Conservation (phyloP, 1,140 invertebrate species). For the Drosophila paulistorum region DNA sequence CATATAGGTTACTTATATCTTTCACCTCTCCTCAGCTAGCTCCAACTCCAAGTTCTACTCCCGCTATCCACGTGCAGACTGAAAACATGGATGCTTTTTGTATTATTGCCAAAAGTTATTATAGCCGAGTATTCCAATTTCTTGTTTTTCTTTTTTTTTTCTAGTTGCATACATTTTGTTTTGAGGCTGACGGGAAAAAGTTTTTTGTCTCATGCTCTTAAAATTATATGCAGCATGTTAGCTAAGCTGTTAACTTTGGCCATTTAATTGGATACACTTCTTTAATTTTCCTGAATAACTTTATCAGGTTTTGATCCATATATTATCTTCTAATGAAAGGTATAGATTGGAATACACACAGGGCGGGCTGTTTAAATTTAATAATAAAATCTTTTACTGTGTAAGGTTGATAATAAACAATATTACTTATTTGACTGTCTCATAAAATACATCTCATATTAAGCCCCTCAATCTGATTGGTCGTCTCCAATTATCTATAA, state of each 20-base stretch:
- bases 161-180: constrained; percentile 57
- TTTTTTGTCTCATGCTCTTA: constrained; percentile 10
- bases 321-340: no score
- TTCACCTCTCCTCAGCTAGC: neutral
- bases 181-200: constrained; percentile 52
- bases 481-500: no score
- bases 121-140: constrained; percentile 44
- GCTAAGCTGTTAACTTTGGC: constrained; percentile 1
- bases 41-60: neutral
- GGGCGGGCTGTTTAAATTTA: no score
- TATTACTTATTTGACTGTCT: no score
- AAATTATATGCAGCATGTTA: constrained; percentile 2
- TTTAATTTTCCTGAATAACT: no score
- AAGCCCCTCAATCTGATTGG: no score
- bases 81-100: constrained; percentile 52
- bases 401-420: no score
- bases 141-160: constrained; percentile 43
- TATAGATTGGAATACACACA: no score
- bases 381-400: no score
- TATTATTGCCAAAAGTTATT: constrained; percentile 70
- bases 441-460: no score
- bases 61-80: constrained; percentile 28
- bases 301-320: no score
- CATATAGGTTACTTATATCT: constrained; percentile 12
- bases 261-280: neutral